A percentile compares a stretch with the other conserved stretches of the same genome.
These are phyloP conservation scores for Calcarius lapponicus DNA, from an alignment of 2,797 vertebrate species.

Conservation along the genomic window DNA sequence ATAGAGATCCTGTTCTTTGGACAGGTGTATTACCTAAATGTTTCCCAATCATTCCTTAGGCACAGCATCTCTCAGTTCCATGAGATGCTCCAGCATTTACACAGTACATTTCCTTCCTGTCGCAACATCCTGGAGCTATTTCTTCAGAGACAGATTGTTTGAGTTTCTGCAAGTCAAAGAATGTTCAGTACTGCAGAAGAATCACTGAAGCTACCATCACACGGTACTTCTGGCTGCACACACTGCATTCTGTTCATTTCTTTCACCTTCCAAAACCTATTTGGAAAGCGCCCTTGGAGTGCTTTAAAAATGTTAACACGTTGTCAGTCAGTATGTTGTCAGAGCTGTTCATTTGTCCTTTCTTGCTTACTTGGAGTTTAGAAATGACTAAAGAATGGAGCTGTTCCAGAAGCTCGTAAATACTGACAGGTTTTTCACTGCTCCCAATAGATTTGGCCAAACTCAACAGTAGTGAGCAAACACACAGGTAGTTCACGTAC, in stretches of 20 bases:
- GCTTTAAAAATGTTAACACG: constrained; percentile 30
- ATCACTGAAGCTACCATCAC: constrained; percentile 10
- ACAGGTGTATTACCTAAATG: neutral
- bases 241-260: constrained; percentile 40
- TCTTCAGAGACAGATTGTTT: constrained; percentile 56
- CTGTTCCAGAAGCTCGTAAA: constrained; percentile 29
- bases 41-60: neutral
- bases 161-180: constrained; percentile 49
- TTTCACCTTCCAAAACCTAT: constrained; percentile 54
- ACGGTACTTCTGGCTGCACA: constrained; percentile 23
- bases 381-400: constrained; percentile 22
- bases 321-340: constrained; percentile 63
- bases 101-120: constrained; percentile 42
- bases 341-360: constrained; percentile 65
- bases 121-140: constrained; percentile 51
- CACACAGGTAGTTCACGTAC: neutral
- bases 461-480: neutral
- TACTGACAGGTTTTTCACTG: neutral
- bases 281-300: constrained; percentile 21
- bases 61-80: neutral
- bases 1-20: neutral
- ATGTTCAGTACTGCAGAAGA: constrained; percentile 32
- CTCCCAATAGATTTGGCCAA: neutral
- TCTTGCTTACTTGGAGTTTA: constrained; percentile 27
- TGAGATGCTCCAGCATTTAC: constrained; percentile 2